Conservation (phyloP, 2,888 invertebrate species). For the Cephonodes hylas region DNA sequence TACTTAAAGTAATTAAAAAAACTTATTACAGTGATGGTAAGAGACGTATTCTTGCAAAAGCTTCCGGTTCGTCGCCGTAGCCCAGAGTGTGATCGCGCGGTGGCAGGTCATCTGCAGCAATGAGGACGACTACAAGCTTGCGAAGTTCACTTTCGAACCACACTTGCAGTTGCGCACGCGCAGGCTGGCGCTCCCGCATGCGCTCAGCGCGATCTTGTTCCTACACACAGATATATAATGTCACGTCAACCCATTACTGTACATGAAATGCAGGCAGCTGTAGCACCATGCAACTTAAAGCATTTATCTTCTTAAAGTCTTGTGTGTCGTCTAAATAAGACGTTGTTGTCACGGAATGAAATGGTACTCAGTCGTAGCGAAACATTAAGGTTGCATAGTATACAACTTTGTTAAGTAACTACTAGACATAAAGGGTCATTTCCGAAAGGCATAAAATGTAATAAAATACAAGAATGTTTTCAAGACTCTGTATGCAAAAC, state of each 20-base stretch:
- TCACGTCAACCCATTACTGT: not conserved
- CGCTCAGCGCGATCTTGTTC: constrained; percentile 73
- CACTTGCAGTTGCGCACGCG: constrained; percentile 92
- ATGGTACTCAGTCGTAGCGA: not conserved
- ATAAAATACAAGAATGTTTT: constrained; percentile 36
- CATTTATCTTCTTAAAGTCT: not conserved
- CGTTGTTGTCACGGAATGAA: not conserved
- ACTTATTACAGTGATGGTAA: constrained; percentile 88
- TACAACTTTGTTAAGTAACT: constrained; percentile 32
- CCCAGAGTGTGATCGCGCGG: constrained; percentile 88
- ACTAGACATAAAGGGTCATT: constrained; percentile 40
- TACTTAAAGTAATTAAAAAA: not conserved
- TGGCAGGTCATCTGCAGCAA: constrained; percentile 92
- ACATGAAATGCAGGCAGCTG: constrained; percentile 16
- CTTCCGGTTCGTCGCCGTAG: constrained; percentile 89
- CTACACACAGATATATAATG: constrained; percentile 41
- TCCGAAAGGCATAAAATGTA: constrained; percentile 35
- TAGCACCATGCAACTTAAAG: constrained; percentile 33
- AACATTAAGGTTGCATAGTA: constrained; percentile 36
- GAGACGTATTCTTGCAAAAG: constrained; percentile 90
- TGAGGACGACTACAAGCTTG: constrained; percentile 91
- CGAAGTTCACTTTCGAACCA: constrained; percentile 92
- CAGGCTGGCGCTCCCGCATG: constrained; percentile 84
- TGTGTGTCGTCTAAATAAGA: not conserved
- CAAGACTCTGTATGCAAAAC: constrained; percentile 58